These are phyloP conservation scores for Molothrus aeneus DNA, from an alignment of 2,797 vertebrate genomes.

Conservation along the genomic window DNA sequence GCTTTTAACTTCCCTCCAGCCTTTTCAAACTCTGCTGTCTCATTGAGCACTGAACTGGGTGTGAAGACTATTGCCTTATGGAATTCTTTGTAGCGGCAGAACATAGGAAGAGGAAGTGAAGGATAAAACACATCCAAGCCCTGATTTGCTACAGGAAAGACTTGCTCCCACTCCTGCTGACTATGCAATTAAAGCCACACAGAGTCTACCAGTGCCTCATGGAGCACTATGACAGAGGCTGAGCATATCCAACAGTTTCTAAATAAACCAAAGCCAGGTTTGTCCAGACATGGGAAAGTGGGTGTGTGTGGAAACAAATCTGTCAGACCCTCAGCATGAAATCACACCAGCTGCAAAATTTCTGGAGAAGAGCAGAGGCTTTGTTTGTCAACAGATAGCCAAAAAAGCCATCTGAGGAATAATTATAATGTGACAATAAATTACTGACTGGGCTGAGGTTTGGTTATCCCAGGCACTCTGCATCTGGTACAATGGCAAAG, in stretches of 20 bases:
- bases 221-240: accelerated
- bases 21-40: background rate
- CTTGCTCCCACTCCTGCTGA: background rate
- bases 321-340: background rate
- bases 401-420: background rate
- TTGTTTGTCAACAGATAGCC: background rate
- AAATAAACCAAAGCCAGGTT: background rate
- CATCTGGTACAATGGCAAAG: background rate
- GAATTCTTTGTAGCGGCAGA: background rate
- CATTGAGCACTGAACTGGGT: background rate
- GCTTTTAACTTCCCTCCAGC: background rate
- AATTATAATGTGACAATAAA: background rate
- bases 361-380: background rate
- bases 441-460: background rate
- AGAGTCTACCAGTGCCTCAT: background rate
- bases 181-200: background rate
- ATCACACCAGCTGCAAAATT: background rate
- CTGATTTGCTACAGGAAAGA: background rate
- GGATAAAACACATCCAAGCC: background rate
- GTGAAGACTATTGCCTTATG: background rate
- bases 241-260: background rate
- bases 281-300: background rate
- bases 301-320: background rate
- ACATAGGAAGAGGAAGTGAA: background rate
- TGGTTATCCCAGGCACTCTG: background rate